Evolutionary conservation across 1,140 invertebrate genomes (phyloP), one percentile per base, ranked within the genome.

Genomic region (Temnothorax curvispinosus): DNA sequence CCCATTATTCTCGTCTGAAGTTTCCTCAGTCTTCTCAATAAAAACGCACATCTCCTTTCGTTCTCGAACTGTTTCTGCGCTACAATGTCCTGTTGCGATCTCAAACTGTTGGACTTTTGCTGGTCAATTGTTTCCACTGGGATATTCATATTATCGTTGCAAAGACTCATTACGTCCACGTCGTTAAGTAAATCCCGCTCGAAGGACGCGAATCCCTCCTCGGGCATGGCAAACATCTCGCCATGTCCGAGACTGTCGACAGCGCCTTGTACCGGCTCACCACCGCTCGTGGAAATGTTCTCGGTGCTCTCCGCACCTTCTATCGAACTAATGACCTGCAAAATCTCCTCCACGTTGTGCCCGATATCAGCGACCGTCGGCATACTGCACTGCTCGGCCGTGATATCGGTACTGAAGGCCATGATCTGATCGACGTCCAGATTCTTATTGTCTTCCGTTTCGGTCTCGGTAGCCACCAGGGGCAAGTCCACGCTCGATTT

Each of bases 21-120:
- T 92, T 98, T 98, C 0, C 97, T 95, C 54, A 98, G 94, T 64
- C 98, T 95, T 78, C 97, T 96, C 88, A 97, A 90, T 71, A 99
- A 93, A 92, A 97, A 97, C 5, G 97, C 97, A 76, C 96, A 96
- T 88, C 97, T 96, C 32, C 97, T 95, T 89, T 97, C 96, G 41
- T 97, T 94, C 60, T 97, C 95, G 80, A 96, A 95, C 90, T 98
- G 97, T 72, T 96, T 93, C n/a, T 95, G 91, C 62, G 95, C 95
- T 15, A 96, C 95, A 35, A 95, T 91, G 9, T 94, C 93, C 90
- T 96, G 95, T 32, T 94, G 91, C 85, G 85, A 89, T 58, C 80
- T 93, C 47, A 94, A 71, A 60, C 81, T 91, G 56, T 89, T 93
- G 27, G 87, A 91, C 47, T 89, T 91, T 21, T 91, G 90, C 82